Percentiles rank a stretch among this genome's conserved stretches.
Evolutionary conservation across 2,113 vertebrate genomes (phyloP).

Genomic region (Aleadryas rufinucha): DNA sequence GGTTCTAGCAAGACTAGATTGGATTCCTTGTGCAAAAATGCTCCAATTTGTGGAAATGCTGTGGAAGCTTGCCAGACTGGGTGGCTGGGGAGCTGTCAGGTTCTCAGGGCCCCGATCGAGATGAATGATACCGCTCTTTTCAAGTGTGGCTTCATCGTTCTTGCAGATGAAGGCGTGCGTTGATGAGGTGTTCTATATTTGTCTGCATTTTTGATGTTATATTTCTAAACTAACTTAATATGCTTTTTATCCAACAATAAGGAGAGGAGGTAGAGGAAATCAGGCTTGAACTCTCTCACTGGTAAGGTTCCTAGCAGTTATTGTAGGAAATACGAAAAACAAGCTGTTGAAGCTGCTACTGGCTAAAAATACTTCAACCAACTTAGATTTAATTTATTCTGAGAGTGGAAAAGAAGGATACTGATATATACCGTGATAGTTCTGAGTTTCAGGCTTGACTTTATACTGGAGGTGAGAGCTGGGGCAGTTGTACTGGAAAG

Average conservation of each 20-base stretch:
- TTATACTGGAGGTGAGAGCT: neutral
- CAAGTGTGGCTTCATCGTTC: neutral
- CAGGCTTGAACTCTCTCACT: neutral
- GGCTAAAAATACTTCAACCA: neutral
- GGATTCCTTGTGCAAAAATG: neutral
- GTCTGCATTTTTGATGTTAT: neutral
- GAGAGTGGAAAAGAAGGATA: neutral
- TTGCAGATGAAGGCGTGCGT: neutral
- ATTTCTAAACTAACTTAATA: neutral
- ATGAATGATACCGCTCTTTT: neutral
- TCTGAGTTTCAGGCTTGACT: neutral
- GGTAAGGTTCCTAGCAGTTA: neutral
- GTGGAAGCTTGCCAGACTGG: neutral
- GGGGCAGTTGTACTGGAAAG: neutral
- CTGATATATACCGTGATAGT: neutral
- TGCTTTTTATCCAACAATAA: neutral
- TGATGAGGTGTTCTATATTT: neutral
- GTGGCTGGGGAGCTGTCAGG: neutral
- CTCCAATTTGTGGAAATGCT: neutral
- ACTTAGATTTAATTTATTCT: conserved; percentile 10
- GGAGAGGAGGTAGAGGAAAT: neutral
- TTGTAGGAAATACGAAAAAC: neutral
- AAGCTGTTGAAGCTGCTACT: neutral
- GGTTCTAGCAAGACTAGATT: neutral
- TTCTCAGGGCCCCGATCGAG: neutral